A percentile compares a stretch with the other conserved stretches of the same genome.
phyloP scores from a whole-genome alignment of 2,113 vertebrate genomes.

The zebrafish (Danio rerio) region GRCz12tu NC_133178.1:14381501-14382000 shows the following conservation, averaged over 20 bases:
- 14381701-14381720: background rate
- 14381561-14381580: slow-evolving; percentile 78
- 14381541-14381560: background rate
- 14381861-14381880: background rate
- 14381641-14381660: slow-evolving; percentile 89
- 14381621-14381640: slow-evolving; percentile 91
- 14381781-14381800: background rate
- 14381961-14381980: background rate
- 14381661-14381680: slow-evolving; percentile 87
- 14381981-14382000: background rate
- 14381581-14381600: slow-evolving; percentile 74
- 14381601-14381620: slow-evolving; percentile 82
- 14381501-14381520: slow-evolving; percentile 83
- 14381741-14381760: background rate
- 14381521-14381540: slow-evolving; percentile 55
- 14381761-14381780: background rate
- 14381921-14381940: background rate
- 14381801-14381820: background rate
- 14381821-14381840: background rate
- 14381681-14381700: slow-evolving; percentile 54
- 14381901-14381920: background rate
- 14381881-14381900: background rate
- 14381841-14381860: background rate
- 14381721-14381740: background rate
- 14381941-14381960: background rate